Evolutionary conservation across 1,140 invertebrate genomes (phyloP).

Genomic region (Psilanteris sp.): DNA sequence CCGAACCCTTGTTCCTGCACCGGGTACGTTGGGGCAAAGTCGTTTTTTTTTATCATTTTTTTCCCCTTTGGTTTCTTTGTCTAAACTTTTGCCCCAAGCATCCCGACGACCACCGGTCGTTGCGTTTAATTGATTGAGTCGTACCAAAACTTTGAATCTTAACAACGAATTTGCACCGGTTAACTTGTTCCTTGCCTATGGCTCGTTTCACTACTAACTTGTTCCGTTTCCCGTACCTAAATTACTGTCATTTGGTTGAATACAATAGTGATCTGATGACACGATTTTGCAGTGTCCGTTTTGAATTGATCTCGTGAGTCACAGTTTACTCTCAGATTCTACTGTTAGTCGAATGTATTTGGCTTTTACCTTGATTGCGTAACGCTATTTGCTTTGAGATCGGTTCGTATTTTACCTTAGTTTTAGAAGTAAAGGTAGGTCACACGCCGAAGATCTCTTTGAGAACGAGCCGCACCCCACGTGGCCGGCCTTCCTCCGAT

Average conservation of each 20-base stretch:
- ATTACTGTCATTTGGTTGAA: constrained; percentile 17
- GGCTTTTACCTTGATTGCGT: constrained; percentile 80
- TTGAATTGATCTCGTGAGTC: constrained; percentile 42
- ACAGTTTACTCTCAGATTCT: constrained; percentile 72
- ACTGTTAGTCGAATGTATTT: constrained; percentile 79
- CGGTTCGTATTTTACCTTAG: constrained; percentile 79
- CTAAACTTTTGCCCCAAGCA: no score
- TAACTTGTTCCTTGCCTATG: no score
- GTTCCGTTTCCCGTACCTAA: no score
- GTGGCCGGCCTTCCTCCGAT: no score
- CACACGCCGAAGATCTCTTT: constrained; percentile 71
- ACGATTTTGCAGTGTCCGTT: constrained; percentile 31
- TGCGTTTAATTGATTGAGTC: background rate
- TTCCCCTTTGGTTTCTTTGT: no score
- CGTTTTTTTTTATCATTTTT: no score
- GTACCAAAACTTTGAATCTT: background rate
- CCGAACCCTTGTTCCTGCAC: background rate
- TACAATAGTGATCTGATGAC: constrained; percentile 36
- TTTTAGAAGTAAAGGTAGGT: constrained; percentile 79
- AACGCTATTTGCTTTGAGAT: constrained; percentile 80
- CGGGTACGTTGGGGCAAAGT: no score
- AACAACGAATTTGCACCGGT: background rate
- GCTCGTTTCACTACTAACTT: no score
- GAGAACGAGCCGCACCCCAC: constrained; percentile 53
- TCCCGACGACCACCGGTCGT: no score